Conservation (phyloP, 35 echinoderm and acorn worm genomes). For the Patiria miniata region DNA sequence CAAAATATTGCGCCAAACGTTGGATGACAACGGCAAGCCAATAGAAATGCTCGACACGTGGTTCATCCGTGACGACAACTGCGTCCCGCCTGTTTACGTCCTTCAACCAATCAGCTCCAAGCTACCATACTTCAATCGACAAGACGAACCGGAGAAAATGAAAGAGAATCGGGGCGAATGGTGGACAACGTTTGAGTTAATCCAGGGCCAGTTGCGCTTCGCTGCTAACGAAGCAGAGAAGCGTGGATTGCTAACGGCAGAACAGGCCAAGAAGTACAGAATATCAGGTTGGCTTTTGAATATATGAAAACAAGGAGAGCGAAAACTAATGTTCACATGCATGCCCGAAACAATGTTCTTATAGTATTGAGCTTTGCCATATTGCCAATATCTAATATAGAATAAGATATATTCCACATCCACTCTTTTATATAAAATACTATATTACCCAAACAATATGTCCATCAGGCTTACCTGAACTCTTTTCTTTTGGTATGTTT, state of each 20-base stretch:
- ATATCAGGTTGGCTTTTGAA: constrained; percentile 56
- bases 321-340: too few relatives aligned
- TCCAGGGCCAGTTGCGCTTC: constrained; percentile 39
- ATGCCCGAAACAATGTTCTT: too few relatives aligned
- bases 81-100: constrained; percentile 61
- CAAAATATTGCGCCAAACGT: constrained; percentile 32
- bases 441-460: too few relatives aligned
- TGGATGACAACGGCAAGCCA: constrained; percentile 28
- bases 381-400: too few relatives aligned
- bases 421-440: too few relatives aligned
- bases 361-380: too few relatives aligned
- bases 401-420: too few relatives aligned
- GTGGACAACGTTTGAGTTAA: constrained; percentile 21
- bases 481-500: too few relatives aligned
- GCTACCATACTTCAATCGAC: constrained; percentile 24
- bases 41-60: constrained; percentile 46
- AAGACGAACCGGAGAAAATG: constrained; percentile 32
- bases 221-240: constrained; percentile 14
- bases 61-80: constrained; percentile 68
- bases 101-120: constrained; percentile 65
- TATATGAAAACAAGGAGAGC: too few relatives aligned
- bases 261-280: constrained; percentile 47
- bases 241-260: constrained; percentile 1
- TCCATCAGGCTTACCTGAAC: too few relatives aligned
- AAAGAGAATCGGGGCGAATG: constrained; percentile 41